Conservation (phyloP, 2,797 vertebrate species). For the Halcyon smyrnensis region DNA sequence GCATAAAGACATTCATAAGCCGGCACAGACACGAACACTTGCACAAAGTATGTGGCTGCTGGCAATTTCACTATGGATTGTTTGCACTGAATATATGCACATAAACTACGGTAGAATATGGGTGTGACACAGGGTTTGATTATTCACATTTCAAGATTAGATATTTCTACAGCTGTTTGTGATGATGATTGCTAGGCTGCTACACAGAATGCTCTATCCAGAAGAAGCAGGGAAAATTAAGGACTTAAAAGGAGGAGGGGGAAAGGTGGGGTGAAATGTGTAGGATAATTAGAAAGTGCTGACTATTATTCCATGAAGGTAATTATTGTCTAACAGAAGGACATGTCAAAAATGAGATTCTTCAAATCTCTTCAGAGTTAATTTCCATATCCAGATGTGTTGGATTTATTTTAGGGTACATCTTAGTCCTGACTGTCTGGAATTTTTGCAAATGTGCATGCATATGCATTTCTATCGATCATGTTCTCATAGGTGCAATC, state of each 20-base stretch:
- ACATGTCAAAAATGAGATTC: not conserved
- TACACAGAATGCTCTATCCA: not conserved
- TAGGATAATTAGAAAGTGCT: not conserved
- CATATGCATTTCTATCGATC: accelerated
- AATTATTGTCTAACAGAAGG: not conserved
- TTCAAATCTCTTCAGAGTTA: not conserved
- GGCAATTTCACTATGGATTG: not conserved
- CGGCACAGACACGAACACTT: not conserved
- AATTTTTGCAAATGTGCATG: not conserved
- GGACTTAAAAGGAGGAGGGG: not conserved
- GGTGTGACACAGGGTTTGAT: not conserved
- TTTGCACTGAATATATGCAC: not conserved
- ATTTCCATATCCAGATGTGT: not conserved
- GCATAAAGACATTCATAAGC: not conserved
- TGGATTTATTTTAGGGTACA: not conserved
- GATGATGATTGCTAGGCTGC: not conserved
- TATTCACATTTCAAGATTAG: not conserved
- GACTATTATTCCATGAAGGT: not conserved
- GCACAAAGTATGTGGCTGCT: accelerated
- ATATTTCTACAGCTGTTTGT: not conserved
- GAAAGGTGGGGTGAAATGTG: not conserved
- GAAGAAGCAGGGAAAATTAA: not conserved
- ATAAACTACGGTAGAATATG: not conserved
- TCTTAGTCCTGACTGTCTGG: not conserved
- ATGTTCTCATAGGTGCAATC: not conserved